These are phyloP conservation scores for Thryonomys swinderianus DNA, from an alignment of 2,113 vertebrate species.

Conservation along the genomic window DNA sequence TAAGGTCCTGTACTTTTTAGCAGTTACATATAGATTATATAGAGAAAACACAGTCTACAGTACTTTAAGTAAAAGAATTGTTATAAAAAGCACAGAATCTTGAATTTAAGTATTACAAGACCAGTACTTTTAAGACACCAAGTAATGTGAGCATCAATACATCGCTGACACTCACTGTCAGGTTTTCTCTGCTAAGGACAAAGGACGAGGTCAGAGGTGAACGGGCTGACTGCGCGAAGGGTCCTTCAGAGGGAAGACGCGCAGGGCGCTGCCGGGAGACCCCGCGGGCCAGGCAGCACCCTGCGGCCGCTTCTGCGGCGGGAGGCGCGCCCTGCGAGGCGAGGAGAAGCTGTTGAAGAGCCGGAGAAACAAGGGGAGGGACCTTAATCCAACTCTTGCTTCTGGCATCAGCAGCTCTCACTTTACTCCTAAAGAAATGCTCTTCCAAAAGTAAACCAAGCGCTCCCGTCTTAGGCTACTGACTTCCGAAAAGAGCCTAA, in stretches of 20 bases:
- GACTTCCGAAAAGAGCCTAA: background rate
- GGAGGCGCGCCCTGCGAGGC: no score
- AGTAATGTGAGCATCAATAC: conserved; percentile 74
- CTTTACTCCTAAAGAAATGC: background rate
- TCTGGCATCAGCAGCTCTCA: conserved; percentile 62
- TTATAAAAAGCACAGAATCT: background rate
- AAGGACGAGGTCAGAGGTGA: conserved; percentile 83
- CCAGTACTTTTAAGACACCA: conserved; percentile 59
- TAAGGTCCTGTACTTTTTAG: background rate
- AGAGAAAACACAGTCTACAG: background rate
- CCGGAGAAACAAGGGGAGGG: conserved; percentile 36
- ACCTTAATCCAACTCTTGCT: conserved; percentile 55
- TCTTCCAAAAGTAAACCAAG: background rate
- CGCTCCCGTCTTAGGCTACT: background rate
- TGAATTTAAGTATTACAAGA: conserved; percentile 31
- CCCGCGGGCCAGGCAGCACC: no score
- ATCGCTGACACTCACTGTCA: conserved; percentile 79
- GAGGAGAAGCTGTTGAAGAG: conserved; percentile 9
- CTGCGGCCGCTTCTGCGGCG: no score
- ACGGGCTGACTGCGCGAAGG: no score
- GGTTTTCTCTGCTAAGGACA: conserved; percentile 81
- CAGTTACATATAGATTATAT: background rate
- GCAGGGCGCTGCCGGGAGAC: no score
- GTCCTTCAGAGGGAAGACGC: conserved; percentile 82
- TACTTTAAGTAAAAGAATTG: conserved; percentile 33